These are phyloP conservation scores for Habrosyne pyritoides DNA, from an alignment of 2,888 invertebrate genomes.

Conservation along the genomic window DNA sequence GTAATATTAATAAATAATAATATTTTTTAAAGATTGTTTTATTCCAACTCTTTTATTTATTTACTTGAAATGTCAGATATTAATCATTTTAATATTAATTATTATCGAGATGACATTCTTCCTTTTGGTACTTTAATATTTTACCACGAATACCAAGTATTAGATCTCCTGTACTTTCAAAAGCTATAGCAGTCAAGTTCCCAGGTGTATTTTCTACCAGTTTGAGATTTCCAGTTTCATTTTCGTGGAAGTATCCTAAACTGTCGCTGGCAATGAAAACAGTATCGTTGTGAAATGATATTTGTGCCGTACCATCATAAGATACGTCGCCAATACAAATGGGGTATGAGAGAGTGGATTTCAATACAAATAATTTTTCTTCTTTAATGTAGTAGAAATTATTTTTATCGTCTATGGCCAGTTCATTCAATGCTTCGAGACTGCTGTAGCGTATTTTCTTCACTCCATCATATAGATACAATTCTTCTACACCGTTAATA, in stretches of 20 bases:
- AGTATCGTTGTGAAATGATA: conserved; percentile 57
- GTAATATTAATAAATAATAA: too few relatives aligned
- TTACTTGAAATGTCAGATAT: too few relatives aligned
- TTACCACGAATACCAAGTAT: conserved; percentile 59
- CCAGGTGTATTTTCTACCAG: conserved; percentile 53
- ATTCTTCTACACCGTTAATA: conserved; percentile 60
- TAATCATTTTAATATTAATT: too few relatives aligned
- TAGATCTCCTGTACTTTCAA: conserved; percentile 59
- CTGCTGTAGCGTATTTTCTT: conserved; percentile 57
- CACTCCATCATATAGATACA: conserved; percentile 57
- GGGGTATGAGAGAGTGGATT: conserved; percentile 47
- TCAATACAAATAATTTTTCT: conserved; percentile 58
- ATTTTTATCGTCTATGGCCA: conserved; percentile 65
- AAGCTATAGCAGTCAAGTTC: conserved; percentile 64
- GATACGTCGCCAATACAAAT: conserved; percentile 53
- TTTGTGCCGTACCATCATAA: conserved; percentile 65
- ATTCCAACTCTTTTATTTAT: not conserved
- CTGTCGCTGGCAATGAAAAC: conserved; percentile 63
- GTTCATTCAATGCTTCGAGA: conserved; percentile 59
- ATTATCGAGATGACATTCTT: conserved; percentile 47
- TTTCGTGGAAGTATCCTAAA: conserved; percentile 61
- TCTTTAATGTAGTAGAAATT: conserved; percentile 68
- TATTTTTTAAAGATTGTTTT: too few relatives aligned
- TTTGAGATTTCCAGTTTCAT: conserved; percentile 55
- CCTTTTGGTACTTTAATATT: conserved; percentile 60